Conservation (phyloP, 2,113 vertebrate genomes). For the Physeter macrocephalus region DNA sequence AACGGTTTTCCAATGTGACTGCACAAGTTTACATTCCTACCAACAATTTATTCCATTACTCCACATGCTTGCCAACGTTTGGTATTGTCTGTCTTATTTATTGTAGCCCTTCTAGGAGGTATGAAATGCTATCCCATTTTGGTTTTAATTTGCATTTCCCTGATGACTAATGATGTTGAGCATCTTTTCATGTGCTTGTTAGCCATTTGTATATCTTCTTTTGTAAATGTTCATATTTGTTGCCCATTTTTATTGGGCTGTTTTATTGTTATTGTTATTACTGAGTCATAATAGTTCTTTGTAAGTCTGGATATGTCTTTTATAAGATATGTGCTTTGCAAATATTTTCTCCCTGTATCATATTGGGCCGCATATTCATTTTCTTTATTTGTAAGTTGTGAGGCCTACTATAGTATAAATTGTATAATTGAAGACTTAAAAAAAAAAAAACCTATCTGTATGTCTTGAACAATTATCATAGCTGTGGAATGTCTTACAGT, state of each 20-base stretch:
- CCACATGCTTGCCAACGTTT: background rate
- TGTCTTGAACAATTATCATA: background rate
- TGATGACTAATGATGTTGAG: background rate
- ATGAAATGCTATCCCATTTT: background rate
- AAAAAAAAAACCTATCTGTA: background rate
- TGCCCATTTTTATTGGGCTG: background rate
- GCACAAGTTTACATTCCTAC: background rate
- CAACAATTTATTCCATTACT: background rate
- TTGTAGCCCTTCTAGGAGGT: background rate
- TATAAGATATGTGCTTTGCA: background rate
- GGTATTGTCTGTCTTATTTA: background rate
- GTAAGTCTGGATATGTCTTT: background rate
- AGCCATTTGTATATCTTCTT: background rate
- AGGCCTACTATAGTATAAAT: slow-evolving; percentile 32
- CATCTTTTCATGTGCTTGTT: background rate
- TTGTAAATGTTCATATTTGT: background rate
- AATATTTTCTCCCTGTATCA: background rate
- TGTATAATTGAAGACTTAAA: slow-evolving; percentile 37
- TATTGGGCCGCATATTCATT: background rate
- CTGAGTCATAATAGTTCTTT: background rate
- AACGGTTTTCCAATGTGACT: background rate
- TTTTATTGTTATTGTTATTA: background rate
- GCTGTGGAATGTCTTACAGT: background rate
- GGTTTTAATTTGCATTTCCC: background rate
- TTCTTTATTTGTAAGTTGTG: slow-evolving; percentile 5